Conservation (phyloP, 1,140 invertebrate genomes). For the Diachasmimorpha longicaudata region DNA sequence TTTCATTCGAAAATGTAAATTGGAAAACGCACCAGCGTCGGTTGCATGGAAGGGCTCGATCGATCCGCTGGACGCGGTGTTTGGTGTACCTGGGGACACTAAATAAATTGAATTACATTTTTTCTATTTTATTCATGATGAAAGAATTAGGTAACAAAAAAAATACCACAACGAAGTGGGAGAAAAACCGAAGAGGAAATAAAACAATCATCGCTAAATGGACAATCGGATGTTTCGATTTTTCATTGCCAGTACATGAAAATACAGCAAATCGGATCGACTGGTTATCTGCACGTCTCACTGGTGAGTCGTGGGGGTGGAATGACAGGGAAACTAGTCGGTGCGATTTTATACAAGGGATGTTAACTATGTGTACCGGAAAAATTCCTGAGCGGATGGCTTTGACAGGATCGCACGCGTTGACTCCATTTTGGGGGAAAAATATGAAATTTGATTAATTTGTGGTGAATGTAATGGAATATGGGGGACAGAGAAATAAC, state of each 20-base stretch:
- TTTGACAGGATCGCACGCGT: neutral
- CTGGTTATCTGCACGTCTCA: neutral
- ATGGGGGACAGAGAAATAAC: too few relatives aligned
- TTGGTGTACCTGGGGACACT: constrained; percentile 19
- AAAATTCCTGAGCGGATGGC: neutral
- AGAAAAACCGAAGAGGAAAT: neutral
- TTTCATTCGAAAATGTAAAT: constrained; percentile 29
- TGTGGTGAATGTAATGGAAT: too few relatives aligned
- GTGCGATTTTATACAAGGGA: neutral
- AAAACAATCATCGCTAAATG: neutral
- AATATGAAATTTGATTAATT: neutral
- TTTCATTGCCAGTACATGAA: neutral
- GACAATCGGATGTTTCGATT: neutral
- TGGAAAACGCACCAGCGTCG: constrained; percentile 24
- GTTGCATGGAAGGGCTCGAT: constrained; percentile 15
- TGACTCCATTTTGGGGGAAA: neutral
- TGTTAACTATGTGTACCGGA: neutral
- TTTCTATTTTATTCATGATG: constrained; percentile 11
- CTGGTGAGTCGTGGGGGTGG: neutral
- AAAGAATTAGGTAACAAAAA: neutral
- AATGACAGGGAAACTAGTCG: neutral
- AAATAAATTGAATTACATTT: constrained; percentile 24
- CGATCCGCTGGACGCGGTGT: constrained; percentile 18
- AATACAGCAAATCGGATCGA: neutral
- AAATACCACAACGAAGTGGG: neutral